Conservation (phyloP, 2,113 vertebrate genomes). For the Scomber scombrus region DNA sequence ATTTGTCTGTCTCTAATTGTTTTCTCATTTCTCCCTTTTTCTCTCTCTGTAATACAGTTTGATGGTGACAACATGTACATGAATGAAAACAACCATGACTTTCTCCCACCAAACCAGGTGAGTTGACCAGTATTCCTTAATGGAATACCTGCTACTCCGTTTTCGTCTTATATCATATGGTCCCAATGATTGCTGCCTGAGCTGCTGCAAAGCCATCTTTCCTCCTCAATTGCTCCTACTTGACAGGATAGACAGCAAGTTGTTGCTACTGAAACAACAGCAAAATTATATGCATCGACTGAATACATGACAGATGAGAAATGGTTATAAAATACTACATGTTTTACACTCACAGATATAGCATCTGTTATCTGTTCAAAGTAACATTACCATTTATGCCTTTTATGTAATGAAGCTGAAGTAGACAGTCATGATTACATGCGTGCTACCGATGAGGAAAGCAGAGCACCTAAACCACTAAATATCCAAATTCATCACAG, state of each 20-base stretch:
- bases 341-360: neutral
- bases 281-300: constrained; percentile 15
- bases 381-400: too few relatives aligned
- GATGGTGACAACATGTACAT: constrained; percentile 99
- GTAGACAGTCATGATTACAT: constrained; percentile 1
- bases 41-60: constrained; percentile 88
- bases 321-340: neutral
- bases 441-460: constrained; percentile 17
- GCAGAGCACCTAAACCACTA: constrained; percentile 16
- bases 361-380: too few relatives aligned
- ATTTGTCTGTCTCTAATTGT: constrained; percentile 33
- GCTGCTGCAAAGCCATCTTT: constrained; percentile 23
- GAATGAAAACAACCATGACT: constrained; percentile 97
- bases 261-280: constrained; percentile 36
- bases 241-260: constrained; percentile 32
- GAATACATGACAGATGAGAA: too few relatives aligned
- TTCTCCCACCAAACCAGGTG: constrained; percentile 96
- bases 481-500: constrained; percentile 1
- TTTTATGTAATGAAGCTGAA: neutral
- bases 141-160: constrained; percentile 19
- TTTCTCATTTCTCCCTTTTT: constrained; percentile 50
- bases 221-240: constrained; percentile 1
- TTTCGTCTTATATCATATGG: constrained; percentile 35
- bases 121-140: constrained; percentile 30
- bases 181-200: constrained; percentile 8